phyloP scores from a whole-genome alignment of 2,797 vertebrate genomes.

The Semotilus atromaculatus region DNA sequence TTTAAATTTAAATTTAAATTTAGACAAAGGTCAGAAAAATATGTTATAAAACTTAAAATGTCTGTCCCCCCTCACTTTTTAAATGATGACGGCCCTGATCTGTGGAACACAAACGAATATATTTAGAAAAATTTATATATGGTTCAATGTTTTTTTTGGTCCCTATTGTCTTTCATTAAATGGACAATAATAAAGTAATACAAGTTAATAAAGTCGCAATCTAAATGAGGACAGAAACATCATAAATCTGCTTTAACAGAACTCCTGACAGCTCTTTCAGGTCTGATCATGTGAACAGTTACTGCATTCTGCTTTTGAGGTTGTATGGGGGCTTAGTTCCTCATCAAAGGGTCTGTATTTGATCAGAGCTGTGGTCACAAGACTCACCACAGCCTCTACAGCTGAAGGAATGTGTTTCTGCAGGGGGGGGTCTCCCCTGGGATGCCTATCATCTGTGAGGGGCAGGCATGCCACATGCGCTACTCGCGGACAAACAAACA shows the following conservation, averaged over 20 bases:
- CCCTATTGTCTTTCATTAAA: background rate
- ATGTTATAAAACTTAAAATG: background rate
- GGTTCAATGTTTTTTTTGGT: background rate
- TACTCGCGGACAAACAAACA: constrained; percentile 36
- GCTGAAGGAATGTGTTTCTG: constrained; percentile 40
- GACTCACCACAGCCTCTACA: constrained; percentile 24
- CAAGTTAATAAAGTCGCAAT: background rate
- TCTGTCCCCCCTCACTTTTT: background rate
- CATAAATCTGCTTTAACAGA: background rate
- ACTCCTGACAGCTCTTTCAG: constrained; percentile 4
- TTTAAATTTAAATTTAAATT: background rate
- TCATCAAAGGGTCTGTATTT: constrained; percentile 34
- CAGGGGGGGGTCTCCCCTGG: constrained; percentile 22
- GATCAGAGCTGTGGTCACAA: constrained; percentile 45
- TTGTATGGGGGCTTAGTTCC: constrained; percentile 16
- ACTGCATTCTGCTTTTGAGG: constrained; percentile 2
- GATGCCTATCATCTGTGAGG: constrained; percentile 30
- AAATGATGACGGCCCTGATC: background rate
- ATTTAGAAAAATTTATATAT: background rate
- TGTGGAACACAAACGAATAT: background rate
- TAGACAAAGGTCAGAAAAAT: background rate
- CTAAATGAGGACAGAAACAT: background rate
- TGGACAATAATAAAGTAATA: background rate
- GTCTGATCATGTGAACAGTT: background rate
- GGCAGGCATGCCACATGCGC: constrained; percentile 37